Base-by-base conservation (phyloP, 1,140 invertebrate species). In the Drosophila ironensis region DNA sequence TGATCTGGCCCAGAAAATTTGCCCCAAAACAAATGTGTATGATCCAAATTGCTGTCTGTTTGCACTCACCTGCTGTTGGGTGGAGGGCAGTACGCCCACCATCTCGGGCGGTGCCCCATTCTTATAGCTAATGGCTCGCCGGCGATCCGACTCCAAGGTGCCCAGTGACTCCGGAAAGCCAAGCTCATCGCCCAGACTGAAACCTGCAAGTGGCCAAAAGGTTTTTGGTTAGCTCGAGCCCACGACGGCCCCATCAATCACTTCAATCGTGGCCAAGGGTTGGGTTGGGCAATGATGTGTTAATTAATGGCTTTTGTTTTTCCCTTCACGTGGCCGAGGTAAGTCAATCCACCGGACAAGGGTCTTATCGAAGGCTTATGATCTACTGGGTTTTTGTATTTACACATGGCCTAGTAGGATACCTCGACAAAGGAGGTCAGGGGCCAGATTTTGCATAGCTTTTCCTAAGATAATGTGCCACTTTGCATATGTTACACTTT, bases 141-240 rank as follows among this genome's bases (percentile, higher is more conserved):
- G 91, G 63, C 93, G 92, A 56, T 92, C 92, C 17, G 91, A 91
- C 87, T 96, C 95, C 50, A 93, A 72, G 87, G 95, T 95, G 0
- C 94, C 94, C 19, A 96, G 88, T 0, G 95, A 96, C 75, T 96
- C 94, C 54, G 92, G 92, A 77, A 96, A 96, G 30, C 95, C 95
- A 14, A 96, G 90, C 77, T 96, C 95, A 81, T 96, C 95, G n/a
- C 95, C 95, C 40, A 96, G 87, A 87, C 94, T 95, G 89, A 96
- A 95, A 72, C 95, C 95, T 96, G 44, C 19, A 70, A 73, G 14
- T 12, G 7, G 24, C 11, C 14, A 60, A 63, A 44, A 12, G 24
- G 25, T 30, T 17, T 59, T 57, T 35, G 41, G 41, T 50, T 52
- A 38, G 33, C 35, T 41, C 17, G 42, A 33, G 16, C 24, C 25